Evolutionary conservation across 1,140 invertebrate species (phyloP).

Genomic region (Gerris buenoi): DNA sequence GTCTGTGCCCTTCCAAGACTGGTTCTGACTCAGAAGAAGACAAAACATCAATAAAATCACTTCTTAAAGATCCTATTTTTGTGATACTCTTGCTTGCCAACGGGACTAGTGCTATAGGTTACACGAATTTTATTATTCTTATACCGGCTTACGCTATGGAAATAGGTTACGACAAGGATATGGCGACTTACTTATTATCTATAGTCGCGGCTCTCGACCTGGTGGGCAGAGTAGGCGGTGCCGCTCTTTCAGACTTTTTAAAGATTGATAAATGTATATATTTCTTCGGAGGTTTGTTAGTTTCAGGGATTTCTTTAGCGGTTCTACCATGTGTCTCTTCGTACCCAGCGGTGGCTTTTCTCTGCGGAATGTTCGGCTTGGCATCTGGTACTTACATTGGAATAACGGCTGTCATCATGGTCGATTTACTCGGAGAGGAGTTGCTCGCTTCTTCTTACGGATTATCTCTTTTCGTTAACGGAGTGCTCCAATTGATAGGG

Average conservation of each 20-base stretch:
- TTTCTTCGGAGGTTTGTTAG: constrained; percentile 55
- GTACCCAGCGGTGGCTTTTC: constrained; percentile 39
- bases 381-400: constrained; percentile 74
- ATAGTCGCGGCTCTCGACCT: constrained; percentile 63
- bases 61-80: constrained; percentile 62
- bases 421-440: constrained; percentile 66
- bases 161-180: constrained; percentile 48
- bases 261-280: constrained; percentile 61
- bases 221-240: constrained; percentile 62
- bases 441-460: constrained; percentile 69
- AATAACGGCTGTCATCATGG: constrained; percentile 69
- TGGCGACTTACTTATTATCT: constrained; percentile 52
- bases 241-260: constrained; percentile 56
- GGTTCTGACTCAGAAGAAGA: constrained; percentile 2
- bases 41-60: constrained; percentile 7
- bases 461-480: constrained; percentile 68
- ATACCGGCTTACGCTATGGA: constrained; percentile 55
- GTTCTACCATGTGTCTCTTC: constrained; percentile 44
- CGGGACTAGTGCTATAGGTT: constrained; percentile 67
- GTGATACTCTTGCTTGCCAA: constrained; percentile 67
- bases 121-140: constrained; percentile 70
- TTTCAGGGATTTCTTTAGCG: constrained; percentile 56
- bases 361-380: constrained; percentile 59
- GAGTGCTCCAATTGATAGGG: constrained; percentile 58
- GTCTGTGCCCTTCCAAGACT: constrained; percentile 1